These are phyloP conservation scores for Eurosta solidaginis DNA, from an alignment of 1,140 invertebrate species.

Conservation along the genomic window DNA sequence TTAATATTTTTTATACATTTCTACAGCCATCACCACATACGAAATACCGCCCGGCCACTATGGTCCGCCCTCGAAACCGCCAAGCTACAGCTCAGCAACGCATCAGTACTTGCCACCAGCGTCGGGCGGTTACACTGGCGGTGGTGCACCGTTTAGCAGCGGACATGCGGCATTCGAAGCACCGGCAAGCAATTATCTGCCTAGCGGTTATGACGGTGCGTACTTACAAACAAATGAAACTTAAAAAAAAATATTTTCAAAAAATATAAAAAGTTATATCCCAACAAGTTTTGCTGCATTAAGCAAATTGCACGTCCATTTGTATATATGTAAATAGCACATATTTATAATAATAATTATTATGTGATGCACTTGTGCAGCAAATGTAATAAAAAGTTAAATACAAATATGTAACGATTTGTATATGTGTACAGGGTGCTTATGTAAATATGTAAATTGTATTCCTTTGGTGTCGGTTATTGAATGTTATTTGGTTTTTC, in stretches of 20 bases:
- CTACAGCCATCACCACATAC: constrained; percentile 54
- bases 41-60: constrained; percentile 57
- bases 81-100: constrained; percentile 53
- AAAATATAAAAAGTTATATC: not conserved
- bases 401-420: no score
- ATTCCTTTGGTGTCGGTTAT: not conserved
- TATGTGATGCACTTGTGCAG: no score
- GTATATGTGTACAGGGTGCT: not conserved
- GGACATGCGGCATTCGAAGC: constrained; percentile 55
- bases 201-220: constrained; percentile 56
- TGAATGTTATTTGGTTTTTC: not conserved
- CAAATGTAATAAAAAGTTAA: no score
- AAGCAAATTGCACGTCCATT: not conserved
- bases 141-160: constrained; percentile 49
- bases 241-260: not conserved
- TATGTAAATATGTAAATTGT: no score
- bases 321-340: no score
- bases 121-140: constrained; percentile 42
- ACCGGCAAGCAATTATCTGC: constrained; percentile 53
- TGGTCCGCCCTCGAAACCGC: constrained; percentile 56
- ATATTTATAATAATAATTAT: no score
- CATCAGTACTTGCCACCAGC: constrained; percentile 54
- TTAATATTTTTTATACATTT: not conserved
- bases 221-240: constrained; percentile 35
- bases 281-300: not conserved